A percentile compares a stretch with the other conserved stretches of the same genome.
phyloP scores from a whole-genome alignment of 2,888 invertebrate genomes.

The Leptinotarsa juncta region DNA sequence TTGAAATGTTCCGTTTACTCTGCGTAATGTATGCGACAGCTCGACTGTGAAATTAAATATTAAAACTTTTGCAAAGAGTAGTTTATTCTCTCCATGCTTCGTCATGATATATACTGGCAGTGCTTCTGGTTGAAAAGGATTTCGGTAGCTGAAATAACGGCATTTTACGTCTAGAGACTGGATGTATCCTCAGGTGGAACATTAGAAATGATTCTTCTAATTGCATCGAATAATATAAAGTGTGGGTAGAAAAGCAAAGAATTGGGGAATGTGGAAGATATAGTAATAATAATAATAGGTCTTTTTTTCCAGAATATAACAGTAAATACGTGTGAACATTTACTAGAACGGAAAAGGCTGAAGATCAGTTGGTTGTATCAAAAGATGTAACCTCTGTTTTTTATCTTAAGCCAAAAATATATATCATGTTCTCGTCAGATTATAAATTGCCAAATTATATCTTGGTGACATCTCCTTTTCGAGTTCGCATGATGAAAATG shows the following conservation, averaged over 20 bases:
- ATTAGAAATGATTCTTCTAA: not conserved
- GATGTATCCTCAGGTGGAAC: slow-evolving; percentile 3
- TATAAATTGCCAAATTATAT: no score
- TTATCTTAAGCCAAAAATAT: no score
- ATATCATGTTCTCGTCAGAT: no score
- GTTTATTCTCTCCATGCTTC: slow-evolving; percentile 5
- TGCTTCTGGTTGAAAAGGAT: slow-evolving; percentile 11
- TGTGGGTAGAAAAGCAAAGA: not conserved
- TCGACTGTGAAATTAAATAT: slow-evolving; percentile 60
- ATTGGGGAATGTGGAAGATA: no score
- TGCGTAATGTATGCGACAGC: slow-evolving; percentile 27
- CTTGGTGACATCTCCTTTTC: no score
- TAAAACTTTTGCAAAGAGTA: slow-evolving; percentile 52
- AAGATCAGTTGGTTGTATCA: no score
- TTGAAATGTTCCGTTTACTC: slow-evolving; percentile 20
- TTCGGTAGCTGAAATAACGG: slow-evolving; percentile 6
- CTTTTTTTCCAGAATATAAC: no score
- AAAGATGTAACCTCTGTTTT: no score
- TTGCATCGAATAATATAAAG: not conserved
- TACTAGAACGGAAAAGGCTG: no score
- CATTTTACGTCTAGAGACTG: slow-evolving; percentile 3
- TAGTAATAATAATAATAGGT: no score
- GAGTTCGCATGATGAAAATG: no score
- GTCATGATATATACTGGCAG: slow-evolving; percentile 9
- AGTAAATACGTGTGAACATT: no score